Evolutionary conservation across 2,888 invertebrate species (phyloP).

Genomic region (Mimachlamys varia): DNA sequence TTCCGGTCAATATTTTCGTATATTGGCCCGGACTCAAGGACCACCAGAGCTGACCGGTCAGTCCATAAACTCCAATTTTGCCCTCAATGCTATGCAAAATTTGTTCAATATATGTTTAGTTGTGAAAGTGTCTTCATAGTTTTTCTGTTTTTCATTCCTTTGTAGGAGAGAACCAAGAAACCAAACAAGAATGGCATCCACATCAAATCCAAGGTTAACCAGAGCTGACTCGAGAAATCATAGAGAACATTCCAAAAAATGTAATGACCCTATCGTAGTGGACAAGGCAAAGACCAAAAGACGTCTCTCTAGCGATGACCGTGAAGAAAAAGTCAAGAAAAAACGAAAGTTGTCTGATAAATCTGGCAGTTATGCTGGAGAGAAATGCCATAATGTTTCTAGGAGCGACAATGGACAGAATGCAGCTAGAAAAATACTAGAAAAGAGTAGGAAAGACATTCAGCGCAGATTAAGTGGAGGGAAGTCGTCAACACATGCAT

Average conservation of each 20-base stretch:
- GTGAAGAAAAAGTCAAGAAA: background rate
- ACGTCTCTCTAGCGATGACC: background rate
- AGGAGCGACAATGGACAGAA: slow-evolving; percentile 3
- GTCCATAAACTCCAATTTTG: too few relatives aligned
- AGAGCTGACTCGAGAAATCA: background rate
- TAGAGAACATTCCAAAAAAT: background rate
- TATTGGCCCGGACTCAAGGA: too few relatives aligned
- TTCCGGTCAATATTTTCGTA: too few relatives aligned
- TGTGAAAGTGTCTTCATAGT: too few relatives aligned
- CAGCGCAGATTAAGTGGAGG: slow-evolving; percentile 40
- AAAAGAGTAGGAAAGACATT: slow-evolving; percentile 47
- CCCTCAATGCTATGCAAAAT: too few relatives aligned
- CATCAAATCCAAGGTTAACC: background rate
- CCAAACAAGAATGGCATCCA: background rate
- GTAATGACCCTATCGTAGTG: background rate
- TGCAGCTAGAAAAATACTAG: slow-evolving; percentile 46
- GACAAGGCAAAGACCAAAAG: background rate
- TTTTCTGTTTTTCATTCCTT: background rate
- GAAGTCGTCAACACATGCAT: background rate
- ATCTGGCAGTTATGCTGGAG: background rate
- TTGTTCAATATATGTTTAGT: too few relatives aligned
- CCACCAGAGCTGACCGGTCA: too few relatives aligned
- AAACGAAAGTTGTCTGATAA: slow-evolving; percentile 24
- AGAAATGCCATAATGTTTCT: background rate
- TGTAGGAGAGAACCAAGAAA: background rate